Base-by-base conservation (phyloP, 2,113 vertebrate species). In the Phylloscopus trochiloides region DNA sequence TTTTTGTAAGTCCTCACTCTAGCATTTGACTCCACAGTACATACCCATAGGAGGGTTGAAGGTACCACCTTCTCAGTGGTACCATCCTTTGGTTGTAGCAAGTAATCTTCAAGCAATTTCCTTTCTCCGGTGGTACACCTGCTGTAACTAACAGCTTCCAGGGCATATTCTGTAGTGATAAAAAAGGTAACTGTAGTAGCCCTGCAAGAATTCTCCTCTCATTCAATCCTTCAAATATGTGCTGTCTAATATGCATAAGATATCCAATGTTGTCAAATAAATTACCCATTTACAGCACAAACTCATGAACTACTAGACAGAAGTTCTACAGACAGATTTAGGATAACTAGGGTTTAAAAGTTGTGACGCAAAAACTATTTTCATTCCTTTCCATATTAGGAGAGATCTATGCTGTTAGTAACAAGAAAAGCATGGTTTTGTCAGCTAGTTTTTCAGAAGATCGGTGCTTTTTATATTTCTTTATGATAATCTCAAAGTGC, bases 381-480 rank as follows among this genome's bases (percentile, higher is more conserved):
- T 84, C 8, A 22, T 87, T 89, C 36, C 12, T 67, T 83, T 78
- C 52, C 12, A 4, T 79, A 43, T 85, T 91, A 75, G 29, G 26
- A 88, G 16, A 5, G 20, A 24, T 70, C 19, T 74, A 19, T 86
- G 54, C 8, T 74, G 22, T 57, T 50, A 81, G 14, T 12, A 88
- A 72, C 16, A 87, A 81, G 61, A 75, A 92, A 88, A 72, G 12
- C 32, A 85, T 2, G 26, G 21, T 38, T 77, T 68, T 70, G 17
- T 72, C 63, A 50, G 54, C 51, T 67, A 87, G 57, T 55, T 79
- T 63, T 93, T 88, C 40, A 10, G 50, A 51, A 91, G 74, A 68
- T 65, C 65, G 22, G 12, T 82, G 63, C 34, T 54, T 97, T 87
- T 94, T 93, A n/a, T 59, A 93, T 87, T 85, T 82, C 74, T 86